phyloP scores from a whole-genome alignment of 2,797 vertebrate species.

The Oreortyx pictus region DNA sequence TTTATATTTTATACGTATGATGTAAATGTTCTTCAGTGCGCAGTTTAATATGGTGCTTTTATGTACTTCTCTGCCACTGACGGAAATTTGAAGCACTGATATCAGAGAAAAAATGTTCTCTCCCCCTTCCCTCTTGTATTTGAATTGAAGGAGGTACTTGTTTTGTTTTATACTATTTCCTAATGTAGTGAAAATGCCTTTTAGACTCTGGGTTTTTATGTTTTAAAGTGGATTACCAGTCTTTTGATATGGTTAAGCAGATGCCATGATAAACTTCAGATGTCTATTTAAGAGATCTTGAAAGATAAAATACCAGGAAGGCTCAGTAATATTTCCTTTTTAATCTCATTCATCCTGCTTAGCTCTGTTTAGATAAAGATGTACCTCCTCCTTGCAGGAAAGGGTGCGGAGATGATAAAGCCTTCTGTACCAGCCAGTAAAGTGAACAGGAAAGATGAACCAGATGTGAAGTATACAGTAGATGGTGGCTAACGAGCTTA shows the following conservation, averaged over 20 bases:
- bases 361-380: not conserved
- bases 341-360: conserved; percentile 4
- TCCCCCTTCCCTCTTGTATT: not conserved
- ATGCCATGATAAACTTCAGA: not conserved
- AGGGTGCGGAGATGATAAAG: not conserved
- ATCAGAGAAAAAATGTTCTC: not conserved
- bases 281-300: not conserved
- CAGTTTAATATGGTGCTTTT: not conserved
- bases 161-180: not conserved
- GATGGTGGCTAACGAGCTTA: not conserved
- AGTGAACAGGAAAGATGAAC: not conserved
- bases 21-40: not conserved
- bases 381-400: not conserved
- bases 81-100: not conserved
- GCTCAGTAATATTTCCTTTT: conserved; percentile 15
- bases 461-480: not conserved
- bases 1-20: too few relatives aligned
- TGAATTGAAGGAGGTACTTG: not conserved
- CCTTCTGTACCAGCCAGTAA: not conserved
- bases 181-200: not conserved
- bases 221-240: not conserved
- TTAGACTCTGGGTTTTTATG: not conserved
- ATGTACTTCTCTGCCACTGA: not conserved
- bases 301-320: conserved; percentile 1
- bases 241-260: conserved; percentile 1